These are phyloP conservation scores for Oceanodroma tethys DNA, from an alignment of 2,113 vertebrate species.

Conservation along the genomic window DNA sequence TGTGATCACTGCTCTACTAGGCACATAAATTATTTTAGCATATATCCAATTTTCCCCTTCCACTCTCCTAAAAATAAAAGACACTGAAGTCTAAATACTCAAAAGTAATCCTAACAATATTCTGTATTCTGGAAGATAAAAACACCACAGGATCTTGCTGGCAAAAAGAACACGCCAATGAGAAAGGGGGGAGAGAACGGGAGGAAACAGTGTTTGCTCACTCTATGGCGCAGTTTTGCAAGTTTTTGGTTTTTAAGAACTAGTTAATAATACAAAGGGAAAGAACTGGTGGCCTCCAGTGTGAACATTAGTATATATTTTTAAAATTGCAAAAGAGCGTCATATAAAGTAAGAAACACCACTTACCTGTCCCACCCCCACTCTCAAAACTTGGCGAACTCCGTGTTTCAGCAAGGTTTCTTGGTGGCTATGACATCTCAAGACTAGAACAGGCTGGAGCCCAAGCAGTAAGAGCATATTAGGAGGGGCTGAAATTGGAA, in stretches of 20 bases:
- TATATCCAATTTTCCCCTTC: not conserved
- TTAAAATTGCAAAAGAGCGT: constrained; percentile 58
- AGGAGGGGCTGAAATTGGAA: constrained; percentile 56
- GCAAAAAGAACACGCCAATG: not conserved
- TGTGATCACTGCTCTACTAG: not conserved
- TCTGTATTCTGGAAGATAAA: not conserved
- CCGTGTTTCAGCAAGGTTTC: constrained; percentile 2
- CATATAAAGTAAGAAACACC: constrained; percentile 62
- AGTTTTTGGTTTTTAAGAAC: not conserved
- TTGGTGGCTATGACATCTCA: constrained; percentile 21
- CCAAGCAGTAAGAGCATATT: constrained; percentile 37
- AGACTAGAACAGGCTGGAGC: constrained; percentile 39
- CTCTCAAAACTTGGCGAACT: not conserved
- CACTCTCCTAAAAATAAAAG: not conserved
- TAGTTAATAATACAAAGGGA: not conserved
- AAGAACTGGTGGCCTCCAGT: constrained; percentile 40
- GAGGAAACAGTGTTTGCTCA: constrained; percentile 49
- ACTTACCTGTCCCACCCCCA: constrained; percentile 51
- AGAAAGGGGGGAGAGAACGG: not conserved
- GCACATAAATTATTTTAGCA: not conserved
- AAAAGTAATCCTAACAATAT: not conserved
- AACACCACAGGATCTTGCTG: not conserved
- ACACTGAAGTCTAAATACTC: not conserved
- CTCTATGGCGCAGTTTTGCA: constrained; percentile 65
- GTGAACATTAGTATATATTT: not conserved